A percentile compares a stretch with the other conserved stretches of the same genome.
Conservation (phyloP, 2,888 invertebrate species). For the Apomyelois bistriatella region DNA sequence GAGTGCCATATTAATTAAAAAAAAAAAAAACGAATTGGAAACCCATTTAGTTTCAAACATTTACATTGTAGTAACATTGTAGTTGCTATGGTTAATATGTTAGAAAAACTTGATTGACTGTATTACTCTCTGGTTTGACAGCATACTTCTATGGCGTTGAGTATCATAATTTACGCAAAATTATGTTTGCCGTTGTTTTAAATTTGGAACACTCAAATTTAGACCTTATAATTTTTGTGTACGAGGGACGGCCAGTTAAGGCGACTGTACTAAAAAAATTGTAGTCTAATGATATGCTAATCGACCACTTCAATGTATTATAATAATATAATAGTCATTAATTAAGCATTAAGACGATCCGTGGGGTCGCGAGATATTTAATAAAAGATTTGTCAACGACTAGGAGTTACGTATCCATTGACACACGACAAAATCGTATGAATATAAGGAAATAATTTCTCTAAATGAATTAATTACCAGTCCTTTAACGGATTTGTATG, state of each 20-base stretch:
- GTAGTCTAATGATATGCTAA: conserved; percentile 18
- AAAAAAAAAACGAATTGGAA: not conserved
- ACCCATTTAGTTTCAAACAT: not conserved
- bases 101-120: conserved; percentile 13
- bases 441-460: no score
- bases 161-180: not conserved
- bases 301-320: conserved; percentile 53
- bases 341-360: conserved; percentile 54
- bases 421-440: not conserved
- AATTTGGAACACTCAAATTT: not conserved
- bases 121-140: not conserved
- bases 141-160: conserved; percentile 3
- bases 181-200: not conserved
- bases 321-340: conserved; percentile 60
- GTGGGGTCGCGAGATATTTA: conserved; percentile 58
- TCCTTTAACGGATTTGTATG: no score
- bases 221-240: not conserved
- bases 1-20: no score
- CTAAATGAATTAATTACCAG: no score
- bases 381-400: conserved; percentile 71
- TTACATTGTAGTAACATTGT: not conserved
- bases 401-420: conserved; percentile 42
- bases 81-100: not conserved
- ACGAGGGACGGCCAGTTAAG: not conserved
- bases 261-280: not conserved